Conservation (phyloP, 1,140 invertebrate genomes). For the Pogonomyrmex californicus region DNA sequence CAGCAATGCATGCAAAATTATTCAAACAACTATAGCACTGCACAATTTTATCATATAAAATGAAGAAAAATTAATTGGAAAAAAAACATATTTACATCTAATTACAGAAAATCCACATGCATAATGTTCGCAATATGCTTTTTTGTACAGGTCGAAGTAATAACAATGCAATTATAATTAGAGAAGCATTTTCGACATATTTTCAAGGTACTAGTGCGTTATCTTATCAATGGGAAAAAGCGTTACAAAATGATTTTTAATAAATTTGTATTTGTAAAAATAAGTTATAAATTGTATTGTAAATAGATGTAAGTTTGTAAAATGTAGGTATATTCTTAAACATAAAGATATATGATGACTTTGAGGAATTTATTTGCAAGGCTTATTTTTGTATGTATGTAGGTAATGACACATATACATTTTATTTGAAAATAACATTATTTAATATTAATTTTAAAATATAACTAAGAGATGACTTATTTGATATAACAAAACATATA, state of each 20-base stretch:
- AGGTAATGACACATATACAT: no score
- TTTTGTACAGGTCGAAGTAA: background rate
- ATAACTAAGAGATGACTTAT: no score
- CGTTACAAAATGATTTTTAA: background rate
- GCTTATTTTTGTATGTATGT: no score
- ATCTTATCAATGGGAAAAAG: background rate
- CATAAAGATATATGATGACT: no score
- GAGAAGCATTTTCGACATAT: background rate
- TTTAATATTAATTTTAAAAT: no score
- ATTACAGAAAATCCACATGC: background rate
- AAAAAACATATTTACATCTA: background rate
- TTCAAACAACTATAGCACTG: constrained; percentile 9
- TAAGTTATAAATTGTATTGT: no score
- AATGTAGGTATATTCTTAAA: no score
- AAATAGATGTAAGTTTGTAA: no score
- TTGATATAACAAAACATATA: no score
- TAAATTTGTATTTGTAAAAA: no score
- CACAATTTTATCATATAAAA: constrained; percentile 29
- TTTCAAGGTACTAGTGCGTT: constrained; percentile 8
- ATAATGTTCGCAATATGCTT: background rate
- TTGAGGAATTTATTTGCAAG: no score
- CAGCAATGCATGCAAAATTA: background rate
- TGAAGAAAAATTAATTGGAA: background rate
- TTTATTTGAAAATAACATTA: no score
- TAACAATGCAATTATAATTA: background rate